phyloP scores from a whole-genome alignment of 1,140 invertebrate species.

The Chymomyza costata region DNA sequence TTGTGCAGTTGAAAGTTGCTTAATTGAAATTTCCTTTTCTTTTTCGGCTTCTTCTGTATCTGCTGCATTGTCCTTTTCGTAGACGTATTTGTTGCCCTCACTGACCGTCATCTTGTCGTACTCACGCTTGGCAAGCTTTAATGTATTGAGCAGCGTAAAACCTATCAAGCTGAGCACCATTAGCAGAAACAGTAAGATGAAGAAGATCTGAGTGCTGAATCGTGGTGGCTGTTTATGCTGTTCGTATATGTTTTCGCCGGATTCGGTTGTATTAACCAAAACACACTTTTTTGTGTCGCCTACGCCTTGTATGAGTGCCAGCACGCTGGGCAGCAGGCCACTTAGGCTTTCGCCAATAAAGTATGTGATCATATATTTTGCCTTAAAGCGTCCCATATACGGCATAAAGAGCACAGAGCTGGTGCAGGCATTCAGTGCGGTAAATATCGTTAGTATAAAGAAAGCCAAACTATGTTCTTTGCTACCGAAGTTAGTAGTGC shows the following conservation, averaged over 20 bases:
- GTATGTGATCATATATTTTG: constrained; percentile 82
- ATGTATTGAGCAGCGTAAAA: constrained; percentile 77
- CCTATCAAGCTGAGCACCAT: constrained; percentile 77
- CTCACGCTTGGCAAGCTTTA: constrained; percentile 70
- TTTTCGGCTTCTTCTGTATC: constrained; percentile 17
- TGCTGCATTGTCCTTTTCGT: constrained; percentile 38
- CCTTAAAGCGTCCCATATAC: constrained; percentile 87
- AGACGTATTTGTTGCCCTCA: constrained; percentile 34
- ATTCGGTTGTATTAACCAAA: constrained; percentile 16
- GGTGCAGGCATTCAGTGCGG: constrained; percentile 90
- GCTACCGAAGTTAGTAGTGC: constrained; percentile 78
- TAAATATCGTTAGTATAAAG: constrained; percentile 84
- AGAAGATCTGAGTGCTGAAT: constrained; percentile 80
- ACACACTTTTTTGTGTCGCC: constrained; percentile 79
- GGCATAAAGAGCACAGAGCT: constrained; percentile 93
- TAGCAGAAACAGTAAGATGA: constrained; percentile 80
- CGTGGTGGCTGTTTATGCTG: constrained; percentile 76
- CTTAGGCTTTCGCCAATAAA: constrained; percentile 86
- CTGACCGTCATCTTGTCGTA: constrained; percentile 30
- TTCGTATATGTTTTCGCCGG: constrained; percentile 36
- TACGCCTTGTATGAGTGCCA: constrained; percentile 88
- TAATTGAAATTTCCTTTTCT: too few species aligned
- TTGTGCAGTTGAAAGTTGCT: too few species aligned
- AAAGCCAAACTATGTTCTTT: constrained; percentile 82
- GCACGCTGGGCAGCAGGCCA: constrained; percentile 89